Conservation (phyloP, 2,888 invertebrate genomes). For the Agelastica alni region DNA sequence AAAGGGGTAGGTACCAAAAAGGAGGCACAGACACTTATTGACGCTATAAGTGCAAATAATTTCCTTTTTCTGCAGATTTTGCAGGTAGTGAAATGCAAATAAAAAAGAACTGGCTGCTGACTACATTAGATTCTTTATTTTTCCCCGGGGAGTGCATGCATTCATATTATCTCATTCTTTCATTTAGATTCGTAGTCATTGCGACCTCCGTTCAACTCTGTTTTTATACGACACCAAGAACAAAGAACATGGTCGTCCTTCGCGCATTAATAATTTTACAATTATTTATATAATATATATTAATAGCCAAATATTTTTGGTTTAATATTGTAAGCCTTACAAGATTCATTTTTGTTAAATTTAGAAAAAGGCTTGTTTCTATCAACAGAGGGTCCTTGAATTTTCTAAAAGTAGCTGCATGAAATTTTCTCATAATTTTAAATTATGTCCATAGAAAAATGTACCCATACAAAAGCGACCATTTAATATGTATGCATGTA, state of each 20-base stretch:
- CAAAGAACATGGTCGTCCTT: background rate
- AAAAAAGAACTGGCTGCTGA: conserved; percentile 39
- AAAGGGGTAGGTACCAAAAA: no score
- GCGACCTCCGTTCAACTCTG: conserved; percentile 20
- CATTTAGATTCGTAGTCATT: conserved; percentile 41
- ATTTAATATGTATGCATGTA: no score
- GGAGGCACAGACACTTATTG: conserved; percentile 13
- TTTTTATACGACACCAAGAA: conserved; percentile 8
- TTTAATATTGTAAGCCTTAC: no score
- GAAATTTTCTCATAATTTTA: no score
- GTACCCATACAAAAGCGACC: no score
- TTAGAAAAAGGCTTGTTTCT: no score
- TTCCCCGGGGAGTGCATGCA: conserved; percentile 46
- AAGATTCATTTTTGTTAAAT: no score
- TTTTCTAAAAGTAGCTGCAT: no score
- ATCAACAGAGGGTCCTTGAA: no score
- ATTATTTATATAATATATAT: no score
- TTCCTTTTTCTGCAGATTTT: conserved; percentile 32
- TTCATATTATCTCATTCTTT: conserved; percentile 50
- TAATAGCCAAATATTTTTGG: no score
- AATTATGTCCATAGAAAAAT: no score
- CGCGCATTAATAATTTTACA: background rate
- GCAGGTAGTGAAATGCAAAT: conserved; percentile 30
- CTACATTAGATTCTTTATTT: conserved; percentile 50
- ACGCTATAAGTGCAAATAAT: conserved; percentile 30